Evolutionary conservation across 2,113 vertebrate genomes (phyloP), one percentile per base, ranked within the genome.

Genomic region (Proterorhinus semilunaris): DNA sequence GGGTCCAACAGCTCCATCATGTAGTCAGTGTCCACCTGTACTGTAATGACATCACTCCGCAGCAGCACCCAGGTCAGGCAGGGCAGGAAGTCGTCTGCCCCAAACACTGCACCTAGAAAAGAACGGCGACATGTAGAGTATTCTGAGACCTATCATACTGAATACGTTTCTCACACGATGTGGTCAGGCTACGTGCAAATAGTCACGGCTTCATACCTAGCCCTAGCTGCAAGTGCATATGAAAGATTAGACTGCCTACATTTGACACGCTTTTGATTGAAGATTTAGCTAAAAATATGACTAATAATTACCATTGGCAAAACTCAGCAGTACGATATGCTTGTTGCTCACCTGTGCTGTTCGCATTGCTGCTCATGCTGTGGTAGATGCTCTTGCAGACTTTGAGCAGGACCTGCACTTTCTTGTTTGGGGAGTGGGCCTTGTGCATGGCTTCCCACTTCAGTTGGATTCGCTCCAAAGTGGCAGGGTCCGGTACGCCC

Each of bases 1-100:
- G 95, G 95, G 68, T 95, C 94, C 86, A 96, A 88, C 47, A 96
- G 91, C 86, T 96, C 96, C 95, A 96, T 96, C 84, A 96, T 95
- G 85, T 95, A 96, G 82, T 96, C 95, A 0, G 94, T 96, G 68
- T 96, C 95, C 16, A 95, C 54, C 82, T 95, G 94, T 16, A 96
- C 88, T 47, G 91, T 92, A 52, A 85, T 83, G 44, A 95, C 69
- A 43, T 95, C 80, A 54, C 95, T 93, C 51, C 91, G 92, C 52
- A 96, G 86, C 64, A 96, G 86, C 50, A 95, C 92, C 89, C 96
- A 95, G 0, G 95, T 96, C 81, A 96, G 83, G 10, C 94, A 95
- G 0, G 96, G 96, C 74, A 96, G 85, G 80, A 96, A 96, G 70
- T 95, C 95, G 63, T 96, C 95, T 0, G 95, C 95, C 44, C 95